Conservation (phyloP, 2,797 vertebrate species). For the Jordanella pulchra region DNA sequence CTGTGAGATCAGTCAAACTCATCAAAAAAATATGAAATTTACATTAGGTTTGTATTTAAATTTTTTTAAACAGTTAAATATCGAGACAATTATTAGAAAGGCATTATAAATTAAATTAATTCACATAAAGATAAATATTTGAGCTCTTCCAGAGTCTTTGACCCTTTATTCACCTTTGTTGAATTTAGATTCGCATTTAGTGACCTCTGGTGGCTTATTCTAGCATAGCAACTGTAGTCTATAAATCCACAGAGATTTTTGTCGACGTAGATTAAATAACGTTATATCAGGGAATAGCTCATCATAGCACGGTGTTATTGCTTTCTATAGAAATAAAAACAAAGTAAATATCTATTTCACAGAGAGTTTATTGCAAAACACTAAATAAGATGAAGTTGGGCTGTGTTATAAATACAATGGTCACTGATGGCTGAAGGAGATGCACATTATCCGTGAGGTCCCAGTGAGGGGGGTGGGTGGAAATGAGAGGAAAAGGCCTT, state of each 20-base stretch:
- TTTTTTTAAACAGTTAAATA: not conserved
- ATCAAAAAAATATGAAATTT: not conserved
- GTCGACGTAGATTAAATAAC: not conserved
- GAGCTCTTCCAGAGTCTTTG: not conserved
- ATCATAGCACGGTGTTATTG: not conserved
- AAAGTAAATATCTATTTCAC: not conserved
- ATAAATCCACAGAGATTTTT: not conserved
- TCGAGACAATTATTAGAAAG: not conserved
- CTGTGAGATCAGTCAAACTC: too few relatives aligned
- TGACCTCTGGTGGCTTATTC: constrained; percentile 58
- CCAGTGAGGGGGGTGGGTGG: constrained; percentile 70
- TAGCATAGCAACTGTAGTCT: constrained; percentile 9
- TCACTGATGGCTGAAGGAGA: constrained; percentile 79
- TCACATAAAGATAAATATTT: not conserved
- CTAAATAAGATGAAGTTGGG: constrained; percentile 34
- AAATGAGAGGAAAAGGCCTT: constrained; percentile 59
- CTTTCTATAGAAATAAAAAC: not conserved
- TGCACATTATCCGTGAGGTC: constrained; percentile 61
- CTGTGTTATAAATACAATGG: constrained; percentile 59
- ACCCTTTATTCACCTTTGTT: not conserved
- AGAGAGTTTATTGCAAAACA: not conserved
- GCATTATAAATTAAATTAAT: not conserved
- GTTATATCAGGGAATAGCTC: not conserved
- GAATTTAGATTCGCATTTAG: constrained; percentile 8
- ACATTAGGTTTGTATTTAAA: not conserved